Conservation (phyloP, 2,113 vertebrate genomes). For the Platycercus adscitus region DNA sequence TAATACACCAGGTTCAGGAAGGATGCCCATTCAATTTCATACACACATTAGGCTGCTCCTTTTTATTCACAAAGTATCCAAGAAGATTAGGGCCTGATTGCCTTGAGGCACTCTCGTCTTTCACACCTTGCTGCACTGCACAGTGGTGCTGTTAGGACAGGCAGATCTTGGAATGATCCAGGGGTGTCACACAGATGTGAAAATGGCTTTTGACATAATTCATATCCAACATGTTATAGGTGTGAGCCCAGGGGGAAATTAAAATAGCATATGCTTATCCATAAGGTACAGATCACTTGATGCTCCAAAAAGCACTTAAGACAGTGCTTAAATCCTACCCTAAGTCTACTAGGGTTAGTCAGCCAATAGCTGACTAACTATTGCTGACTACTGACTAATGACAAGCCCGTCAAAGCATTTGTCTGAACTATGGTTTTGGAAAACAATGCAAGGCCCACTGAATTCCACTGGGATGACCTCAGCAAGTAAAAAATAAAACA, state of each 20-base stretch:
- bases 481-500: neutral
- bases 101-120: neutral
- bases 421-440: neutral
- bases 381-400: neutral
- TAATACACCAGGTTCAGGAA: accelerated
- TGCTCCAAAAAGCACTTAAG: neutral
- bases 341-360: neutral
- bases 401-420: neutral
- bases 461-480: neutral
- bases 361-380: neutral
- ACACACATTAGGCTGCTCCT: neutral
- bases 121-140: neutral
- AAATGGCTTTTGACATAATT: neutral
- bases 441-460: neutral
- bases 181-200: neutral
- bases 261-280: neutral
- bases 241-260: accelerated
- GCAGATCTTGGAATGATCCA: neutral
- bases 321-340: neutral
- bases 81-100: neutral
- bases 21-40: neutral
- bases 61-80: neutral
- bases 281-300: neutral
- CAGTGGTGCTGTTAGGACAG: neutral
- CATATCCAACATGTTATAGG: neutral